A percentile compares a stretch with the other conserved stretches of the same genome.
Evolutionary conservation across 2,888 invertebrate genomes (phyloP).

Genomic region (Scaptomyza parva): DNA sequence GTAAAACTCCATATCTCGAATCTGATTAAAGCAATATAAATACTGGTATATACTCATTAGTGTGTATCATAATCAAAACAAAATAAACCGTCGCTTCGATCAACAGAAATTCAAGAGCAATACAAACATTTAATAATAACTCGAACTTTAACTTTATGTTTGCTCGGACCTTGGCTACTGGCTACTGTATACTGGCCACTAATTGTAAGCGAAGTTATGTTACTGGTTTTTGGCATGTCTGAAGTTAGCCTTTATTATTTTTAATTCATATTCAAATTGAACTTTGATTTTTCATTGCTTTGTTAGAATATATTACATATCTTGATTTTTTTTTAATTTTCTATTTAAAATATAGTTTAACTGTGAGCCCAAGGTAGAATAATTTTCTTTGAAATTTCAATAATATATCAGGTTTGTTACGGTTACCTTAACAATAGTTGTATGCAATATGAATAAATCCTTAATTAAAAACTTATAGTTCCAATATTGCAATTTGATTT

Average conservation of each 20-base stretch:
- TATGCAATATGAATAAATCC: too few species aligned
- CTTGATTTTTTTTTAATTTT: background rate
- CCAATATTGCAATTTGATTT: too few species aligned
- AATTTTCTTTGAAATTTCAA: background rate
- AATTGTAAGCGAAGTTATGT: constrained; percentile 38
- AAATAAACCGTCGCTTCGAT: constrained; percentile 7
- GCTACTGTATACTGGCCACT: constrained; percentile 1
- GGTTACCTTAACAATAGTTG: too few species aligned
- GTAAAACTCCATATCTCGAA: constrained; percentile 28
- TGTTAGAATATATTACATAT: background rate
- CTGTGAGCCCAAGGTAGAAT: background rate
- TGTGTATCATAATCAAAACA: background rate
- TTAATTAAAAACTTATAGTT: too few species aligned
- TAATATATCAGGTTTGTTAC: background rate
- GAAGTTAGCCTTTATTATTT: constrained; percentile 34
- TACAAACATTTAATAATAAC: constrained; percentile 27
- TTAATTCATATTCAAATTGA: constrained; percentile 20
- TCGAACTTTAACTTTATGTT: constrained; percentile 25
- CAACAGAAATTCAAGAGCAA: constrained; percentile 38
- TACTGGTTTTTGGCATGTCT: constrained; percentile 28
- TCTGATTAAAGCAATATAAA: constrained; percentile 33
- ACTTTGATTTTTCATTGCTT: constrained; percentile 24
- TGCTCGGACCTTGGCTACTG: constrained; percentile 29
- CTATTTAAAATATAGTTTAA: background rate
- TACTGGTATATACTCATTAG: background rate